A percentile compares a stretch with the other conserved stretches of the same genome.
Conservation (phyloP, 2,797 vertebrate species). For the Falco biarmicus region DNA sequence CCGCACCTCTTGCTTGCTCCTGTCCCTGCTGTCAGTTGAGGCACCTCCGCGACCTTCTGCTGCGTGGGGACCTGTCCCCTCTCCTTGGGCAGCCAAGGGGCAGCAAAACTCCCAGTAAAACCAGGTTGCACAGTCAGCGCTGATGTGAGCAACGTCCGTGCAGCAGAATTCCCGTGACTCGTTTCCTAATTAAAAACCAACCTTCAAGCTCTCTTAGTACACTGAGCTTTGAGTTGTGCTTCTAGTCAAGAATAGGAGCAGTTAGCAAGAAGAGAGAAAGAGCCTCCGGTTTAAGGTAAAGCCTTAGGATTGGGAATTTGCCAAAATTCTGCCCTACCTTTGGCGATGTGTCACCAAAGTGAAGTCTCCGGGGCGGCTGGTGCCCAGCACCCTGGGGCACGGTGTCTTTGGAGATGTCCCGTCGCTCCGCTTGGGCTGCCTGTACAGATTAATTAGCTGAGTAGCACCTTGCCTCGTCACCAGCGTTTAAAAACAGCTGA, state of each 20-base stretch:
- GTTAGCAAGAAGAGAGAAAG: background rate
- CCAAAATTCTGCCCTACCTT: background rate
- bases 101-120: background rate
- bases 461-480: background rate
- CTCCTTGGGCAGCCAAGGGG: background rate
- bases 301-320: background rate
- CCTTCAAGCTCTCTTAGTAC: background rate
- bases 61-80: background rate
- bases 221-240: background rate
- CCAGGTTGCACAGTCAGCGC: accelerated
- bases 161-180: background rate
- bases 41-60: background rate
- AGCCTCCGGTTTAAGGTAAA: background rate
- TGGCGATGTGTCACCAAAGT: background rate
- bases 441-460: accelerated
- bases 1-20: no score
- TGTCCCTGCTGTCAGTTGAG: background rate
- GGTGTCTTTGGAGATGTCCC: accelerated
- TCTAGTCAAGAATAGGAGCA: background rate
- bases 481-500: background rate
- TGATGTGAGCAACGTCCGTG: background rate
- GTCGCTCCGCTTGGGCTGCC: background rate
- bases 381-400: background rate
- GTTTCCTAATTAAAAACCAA: background rate
- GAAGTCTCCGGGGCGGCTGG: background rate